Evolutionary conservation across 2,888 invertebrate genomes (phyloP).

Genomic region (Amiota mariae): DNA sequence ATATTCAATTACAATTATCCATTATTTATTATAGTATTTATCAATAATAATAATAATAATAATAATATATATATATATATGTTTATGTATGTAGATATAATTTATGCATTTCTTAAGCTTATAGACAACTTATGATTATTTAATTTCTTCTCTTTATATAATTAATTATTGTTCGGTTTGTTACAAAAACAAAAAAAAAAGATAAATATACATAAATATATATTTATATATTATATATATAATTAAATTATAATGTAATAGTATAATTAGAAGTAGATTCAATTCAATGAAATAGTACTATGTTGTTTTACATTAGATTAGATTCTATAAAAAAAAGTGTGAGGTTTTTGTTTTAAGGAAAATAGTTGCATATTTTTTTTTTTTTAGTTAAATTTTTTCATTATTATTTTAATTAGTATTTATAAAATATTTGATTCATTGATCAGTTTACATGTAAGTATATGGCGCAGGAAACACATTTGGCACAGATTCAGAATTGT

Average conservation of each 20-base stretch:
- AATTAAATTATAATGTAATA: no score
- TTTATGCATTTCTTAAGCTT: neutral
- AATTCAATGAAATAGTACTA: no score
- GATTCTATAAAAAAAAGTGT: slow-evolving; percentile 54
- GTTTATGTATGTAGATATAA: slow-evolving; percentile 3
- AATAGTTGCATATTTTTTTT: slow-evolving; percentile 33
- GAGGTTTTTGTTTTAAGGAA: slow-evolving; percentile 42
- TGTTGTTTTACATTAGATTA: slow-evolving; percentile 45
- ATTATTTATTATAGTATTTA: slow-evolving; percentile 10
- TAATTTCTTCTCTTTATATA: slow-evolving; percentile 9
- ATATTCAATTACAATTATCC: slow-evolving; percentile 19
- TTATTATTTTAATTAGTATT: slow-evolving; percentile 17
- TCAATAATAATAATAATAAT: neutral
- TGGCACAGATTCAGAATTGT: slow-evolving; percentile 61
- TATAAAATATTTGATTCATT: neutral
- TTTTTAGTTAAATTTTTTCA: slow-evolving; percentile 4
- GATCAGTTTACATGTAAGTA: slow-evolving; percentile 37
- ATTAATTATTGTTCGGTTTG: slow-evolving; percentile 46
- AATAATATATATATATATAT: no score
- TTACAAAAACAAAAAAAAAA: slow-evolving; percentile 38
- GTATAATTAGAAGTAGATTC: no score
- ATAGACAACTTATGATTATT: slow-evolving; percentile 11
- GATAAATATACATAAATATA: neutral
- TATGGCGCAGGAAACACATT: slow-evolving; percentile 57
- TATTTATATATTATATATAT: no score